A percentile compares a stretch with the other conserved stretches of the same genome.
Evolutionary conservation across 2,888 invertebrate genomes (phyloP).

Genomic region (Euzophera pinguis): DNA sequence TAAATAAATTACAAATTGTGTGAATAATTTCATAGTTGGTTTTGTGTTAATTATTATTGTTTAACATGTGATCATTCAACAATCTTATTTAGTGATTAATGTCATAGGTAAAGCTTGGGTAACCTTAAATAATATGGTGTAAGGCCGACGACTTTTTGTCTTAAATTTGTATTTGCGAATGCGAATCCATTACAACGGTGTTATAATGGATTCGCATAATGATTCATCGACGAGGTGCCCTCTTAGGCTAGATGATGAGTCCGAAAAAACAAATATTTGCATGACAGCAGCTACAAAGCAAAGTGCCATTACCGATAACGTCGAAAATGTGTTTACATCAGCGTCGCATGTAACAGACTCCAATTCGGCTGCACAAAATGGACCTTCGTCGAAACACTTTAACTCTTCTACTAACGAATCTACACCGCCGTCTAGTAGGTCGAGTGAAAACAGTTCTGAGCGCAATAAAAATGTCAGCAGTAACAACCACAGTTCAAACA

Average conservation of each 20-base stretch:
- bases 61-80: background rate
- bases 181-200: too few species aligned
- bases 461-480: slow-evolving; percentile 29
- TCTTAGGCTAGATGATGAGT: slow-evolving; percentile 43
- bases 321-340: slow-evolving; percentile 55
- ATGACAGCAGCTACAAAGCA: slow-evolving; percentile 40
- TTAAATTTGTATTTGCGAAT: slow-evolving; percentile 35
- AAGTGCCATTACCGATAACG: slow-evolving; percentile 40
- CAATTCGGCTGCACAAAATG: slow-evolving; percentile 46
- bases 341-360: slow-evolving; percentile 46
- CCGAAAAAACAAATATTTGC: slow-evolving; percentile 41
- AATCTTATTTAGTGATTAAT: background rate
- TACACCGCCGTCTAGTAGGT: slow-evolving; percentile 30
- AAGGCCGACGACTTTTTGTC: slow-evolving; percentile 52
- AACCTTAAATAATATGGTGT: slow-evolving; percentile 58
- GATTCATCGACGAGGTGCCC: slow-evolving; percentile 47
- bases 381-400: slow-evolving; percentile 37
- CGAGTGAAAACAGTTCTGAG: slow-evolving; percentile 35
- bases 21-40: too few species aligned
- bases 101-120: slow-evolving; percentile 16
- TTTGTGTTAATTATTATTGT: background rate
- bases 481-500: slow-evolving; percentile 33
- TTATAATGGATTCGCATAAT: slow-evolving; percentile 64
- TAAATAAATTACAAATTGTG: too few species aligned
- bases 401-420: slow-evolving; percentile 39